phyloP scores from a whole-genome alignment of 1,140 invertebrate species.

The Leptinotarsa lineolata region DNA sequence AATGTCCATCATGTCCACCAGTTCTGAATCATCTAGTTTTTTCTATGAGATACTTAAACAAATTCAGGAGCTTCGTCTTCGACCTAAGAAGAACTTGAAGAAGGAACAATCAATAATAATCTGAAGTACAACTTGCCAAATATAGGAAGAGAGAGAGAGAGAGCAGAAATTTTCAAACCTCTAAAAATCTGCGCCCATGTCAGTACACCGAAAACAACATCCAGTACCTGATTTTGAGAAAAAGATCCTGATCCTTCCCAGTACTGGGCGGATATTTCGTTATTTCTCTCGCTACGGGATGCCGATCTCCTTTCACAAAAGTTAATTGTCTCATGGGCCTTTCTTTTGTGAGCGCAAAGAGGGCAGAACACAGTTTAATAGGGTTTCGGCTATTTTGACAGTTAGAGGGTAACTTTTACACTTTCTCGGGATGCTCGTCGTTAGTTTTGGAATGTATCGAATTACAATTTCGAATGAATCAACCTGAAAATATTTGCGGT shows the following conservation, averaged over 20 bases:
- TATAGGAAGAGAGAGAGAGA: too few relatives aligned
- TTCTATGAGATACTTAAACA: too few relatives aligned
- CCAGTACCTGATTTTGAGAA: background rate
- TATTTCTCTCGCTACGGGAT: background rate
- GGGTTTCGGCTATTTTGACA: background rate
- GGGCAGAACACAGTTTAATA: background rate
- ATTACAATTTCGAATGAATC: background rate
- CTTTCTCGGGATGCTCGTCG: background rate
- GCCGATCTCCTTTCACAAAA: slow-evolving; percentile 7
- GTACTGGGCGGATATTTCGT: background rate
- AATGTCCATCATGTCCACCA: too few relatives aligned
- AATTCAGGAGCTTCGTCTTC: too few relatives aligned
- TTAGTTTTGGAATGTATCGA: background rate
- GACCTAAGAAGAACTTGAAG: too few relatives aligned
- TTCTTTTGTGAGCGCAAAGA: background rate
- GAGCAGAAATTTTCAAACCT: too few relatives aligned
- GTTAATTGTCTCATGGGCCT: background rate
- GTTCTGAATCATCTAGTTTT: too few relatives aligned
- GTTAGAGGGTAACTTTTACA: slow-evolving; percentile 5
- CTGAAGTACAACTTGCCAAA: too few relatives aligned
- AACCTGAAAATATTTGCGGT: too few relatives aligned
- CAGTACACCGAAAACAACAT: background rate
- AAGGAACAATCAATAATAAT: too few relatives aligned
- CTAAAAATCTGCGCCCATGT: background rate
- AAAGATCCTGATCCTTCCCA: background rate